Base-by-base conservation (phyloP, 2,888 invertebrate genomes). In the Xestia xanthographa region DNA sequence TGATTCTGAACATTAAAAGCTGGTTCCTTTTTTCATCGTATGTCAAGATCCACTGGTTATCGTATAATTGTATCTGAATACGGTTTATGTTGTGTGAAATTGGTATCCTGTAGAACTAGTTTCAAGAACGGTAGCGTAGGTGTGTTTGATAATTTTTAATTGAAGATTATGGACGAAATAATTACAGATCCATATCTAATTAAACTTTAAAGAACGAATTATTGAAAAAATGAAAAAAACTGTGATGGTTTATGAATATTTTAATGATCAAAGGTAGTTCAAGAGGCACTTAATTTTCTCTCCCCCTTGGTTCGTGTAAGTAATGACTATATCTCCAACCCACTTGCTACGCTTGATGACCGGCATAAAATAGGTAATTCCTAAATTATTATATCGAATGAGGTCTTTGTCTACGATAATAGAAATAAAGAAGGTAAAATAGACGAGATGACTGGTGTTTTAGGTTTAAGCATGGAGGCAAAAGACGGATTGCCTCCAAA, bases 61-160 rank as follows among this genome's bases (percentile, higher is more conserved):
- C 0, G 5, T 17, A 34, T 79, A 43, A 74, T 41, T 74, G n/a
- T 65, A 58, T 58, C 5, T 70, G 34, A 70, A 41, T 69, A 29
- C 20, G 29, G 56, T 79, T 75, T 38, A 84, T 78, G 72, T 38
- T 62, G 72, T 84, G 75, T 82, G 80, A 80, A 82, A 82, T 84
- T 84, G 58, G n/a, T 66, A 75, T 68, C 68, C 72, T 70, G 56
- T 83, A 34, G 56, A 80, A 56, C 56, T n/a, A 26, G 56, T 70
- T 58, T 41, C 0, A 17, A n/a, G 26, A 68, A 77, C 53, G 48
- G 83, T 66, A 72, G 77, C 50, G n/a, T 38, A 38, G 29, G 22
- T 43, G 45, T 60, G 4, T 66, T 62, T 48, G 9, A 34, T 50
- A 53, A 22, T 48, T 53, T 70, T 70, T 76, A 43, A 69, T 70